phyloP scores from a whole-genome alignment of 2,113 vertebrate species.

The Nerophis ophidion region DNA sequence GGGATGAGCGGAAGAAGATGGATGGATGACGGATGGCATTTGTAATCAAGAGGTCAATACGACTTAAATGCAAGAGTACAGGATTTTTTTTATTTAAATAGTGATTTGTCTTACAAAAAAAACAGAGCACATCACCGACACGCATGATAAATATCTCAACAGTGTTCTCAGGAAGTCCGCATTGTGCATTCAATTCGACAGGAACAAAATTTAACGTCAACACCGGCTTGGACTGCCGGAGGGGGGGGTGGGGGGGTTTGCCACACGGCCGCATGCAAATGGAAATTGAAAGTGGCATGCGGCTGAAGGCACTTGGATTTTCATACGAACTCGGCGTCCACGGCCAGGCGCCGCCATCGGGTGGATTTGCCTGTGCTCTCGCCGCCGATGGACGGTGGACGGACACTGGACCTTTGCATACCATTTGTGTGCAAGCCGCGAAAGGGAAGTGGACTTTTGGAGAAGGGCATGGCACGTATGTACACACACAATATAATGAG shows the following conservation, averaged over 20 bases:
- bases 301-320: constrained; percentile 69
- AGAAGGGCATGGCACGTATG: constrained; percentile 17
- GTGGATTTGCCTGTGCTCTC: constrained; percentile 43
- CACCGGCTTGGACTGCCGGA: background rate
- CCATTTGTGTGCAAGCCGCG: constrained; percentile 40
- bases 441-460: constrained; percentile 20
- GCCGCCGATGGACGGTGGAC: constrained; percentile 21
- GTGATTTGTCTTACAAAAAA: constrained; percentile 84
- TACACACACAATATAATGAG: constrained; percentile 8
- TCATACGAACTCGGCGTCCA: constrained; percentile 53
- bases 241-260: too few species aligned
- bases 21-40: too few species aligned
- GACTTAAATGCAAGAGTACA: constrained; percentile 67
- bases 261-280: constrained; percentile 53
- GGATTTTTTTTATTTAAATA: constrained; percentile 94
- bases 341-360: constrained; percentile 21
- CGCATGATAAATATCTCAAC: constrained; percentile 91
- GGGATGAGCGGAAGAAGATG: too few species aligned
- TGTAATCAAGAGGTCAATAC: background rate
- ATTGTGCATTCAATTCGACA: constrained; percentile 16
- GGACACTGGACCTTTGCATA: constrained; percentile 50
- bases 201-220: constrained; percentile 3
- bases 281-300: constrained; percentile 61
- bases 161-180: constrained; percentile 70
- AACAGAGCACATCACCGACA: constrained; percentile 90